Conservation (phyloP, 2,888 invertebrate genomes). For the Hermodice carunculata region DNA sequence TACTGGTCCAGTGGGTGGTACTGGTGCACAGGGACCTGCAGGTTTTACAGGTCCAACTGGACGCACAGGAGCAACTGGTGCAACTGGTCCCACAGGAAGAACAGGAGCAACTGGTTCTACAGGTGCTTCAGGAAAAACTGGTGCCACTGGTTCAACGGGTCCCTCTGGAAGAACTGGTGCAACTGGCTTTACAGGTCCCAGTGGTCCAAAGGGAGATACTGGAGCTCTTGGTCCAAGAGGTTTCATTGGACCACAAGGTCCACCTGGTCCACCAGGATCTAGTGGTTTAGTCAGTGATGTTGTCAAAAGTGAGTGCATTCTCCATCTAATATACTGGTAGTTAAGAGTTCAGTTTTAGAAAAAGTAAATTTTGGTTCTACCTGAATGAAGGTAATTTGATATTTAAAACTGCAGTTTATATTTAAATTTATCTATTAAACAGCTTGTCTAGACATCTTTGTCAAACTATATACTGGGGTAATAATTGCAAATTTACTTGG, state of each 20-base stretch:
- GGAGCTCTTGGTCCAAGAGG: conserved; percentile 7
- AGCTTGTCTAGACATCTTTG: no score
- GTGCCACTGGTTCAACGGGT: conserved; percentile 14
- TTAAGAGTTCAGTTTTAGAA: no score
- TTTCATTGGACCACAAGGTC: conserved; percentile 16
- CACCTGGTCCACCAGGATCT: conserved; percentile 18
- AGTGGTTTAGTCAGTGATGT: no score
- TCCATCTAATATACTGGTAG: no score
- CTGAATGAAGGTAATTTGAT: no score
- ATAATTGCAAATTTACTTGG: no score
- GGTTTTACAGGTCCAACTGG: conserved; percentile 21
- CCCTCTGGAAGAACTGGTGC: conserved; percentile 17
- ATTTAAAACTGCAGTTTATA: no score
- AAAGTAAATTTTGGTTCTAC: no score
- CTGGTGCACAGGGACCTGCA: conserved; percentile 73
- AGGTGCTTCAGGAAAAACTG: conserved; percentile 18
- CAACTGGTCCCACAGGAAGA: conserved; percentile 22
- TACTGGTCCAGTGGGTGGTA: conserved; percentile 74
- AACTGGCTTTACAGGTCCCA: conserved; percentile 20
- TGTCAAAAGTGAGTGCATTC: no score
- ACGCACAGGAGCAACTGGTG: conserved; percentile 16
- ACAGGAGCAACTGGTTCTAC: conserved; percentile 22
- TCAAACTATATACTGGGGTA: no score
- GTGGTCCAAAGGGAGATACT: conserved; percentile 13
- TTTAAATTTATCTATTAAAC: no score